A percentile compares a stretch with the other conserved stretches of the same genome.
phyloP scores from a whole-genome alignment of 2,113 vertebrate species.

The Alethe diademata region DNA sequence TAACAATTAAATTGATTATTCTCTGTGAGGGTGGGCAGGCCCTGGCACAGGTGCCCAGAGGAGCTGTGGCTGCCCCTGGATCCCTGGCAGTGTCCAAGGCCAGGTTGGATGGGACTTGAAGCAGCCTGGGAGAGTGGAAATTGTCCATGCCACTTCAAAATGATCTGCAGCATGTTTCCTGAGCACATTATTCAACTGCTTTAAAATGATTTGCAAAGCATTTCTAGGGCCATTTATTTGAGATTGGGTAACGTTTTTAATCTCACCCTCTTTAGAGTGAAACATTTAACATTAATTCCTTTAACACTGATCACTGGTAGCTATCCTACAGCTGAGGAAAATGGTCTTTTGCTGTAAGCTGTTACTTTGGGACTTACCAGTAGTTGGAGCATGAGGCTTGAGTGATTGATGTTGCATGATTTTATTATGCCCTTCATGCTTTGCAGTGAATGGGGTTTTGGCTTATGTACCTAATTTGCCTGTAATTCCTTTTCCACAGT shows the following conservation, averaged over 20 bases:
- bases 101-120: neutral
- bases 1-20: neutral
- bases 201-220: neutral
- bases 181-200: neutral
- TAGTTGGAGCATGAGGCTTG: neutral
- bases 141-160: neutral
- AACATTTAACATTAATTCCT: neutral
- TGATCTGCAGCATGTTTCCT: neutral
- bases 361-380: neutral
- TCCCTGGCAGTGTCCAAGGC: neutral
- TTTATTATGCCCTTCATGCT: neutral
- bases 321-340: neutral
- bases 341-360: rapidly evolving
- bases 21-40: rapidly evolving
- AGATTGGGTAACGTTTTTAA: neutral
- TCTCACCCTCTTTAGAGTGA: neutral
- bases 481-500: neutral
- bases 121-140: rapidly evolving
- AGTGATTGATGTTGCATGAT: rapidly evolving
- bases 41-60: neutral
- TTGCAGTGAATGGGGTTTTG: neutral
- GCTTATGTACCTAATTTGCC: neutral
- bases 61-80: neutral
- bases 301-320: neutral
- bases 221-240: neutral